phyloP scores from a whole-genome alignment of 2,888 invertebrate genomes.

The Carabus problematicus region DNA sequence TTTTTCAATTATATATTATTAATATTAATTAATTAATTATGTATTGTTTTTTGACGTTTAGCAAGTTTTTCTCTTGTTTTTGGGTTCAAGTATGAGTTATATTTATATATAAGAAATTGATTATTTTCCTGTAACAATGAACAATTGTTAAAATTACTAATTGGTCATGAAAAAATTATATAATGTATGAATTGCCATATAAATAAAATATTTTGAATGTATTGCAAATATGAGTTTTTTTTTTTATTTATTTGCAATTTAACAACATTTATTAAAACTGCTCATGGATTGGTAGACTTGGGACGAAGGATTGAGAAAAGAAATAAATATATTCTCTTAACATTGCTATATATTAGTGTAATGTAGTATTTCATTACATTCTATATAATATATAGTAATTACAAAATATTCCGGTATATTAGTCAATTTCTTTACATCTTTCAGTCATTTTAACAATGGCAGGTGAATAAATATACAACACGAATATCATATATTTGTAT shows the following conservation, averaged over 20 bases:
- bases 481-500: neutral
- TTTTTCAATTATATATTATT: constrained; percentile 17
- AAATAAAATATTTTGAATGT: constrained; percentile 26
- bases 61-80: neutral
- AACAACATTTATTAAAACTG: too few relatives aligned
- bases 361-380: constrained; percentile 24
- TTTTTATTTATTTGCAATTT: neutral
- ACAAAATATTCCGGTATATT: constrained; percentile 39
- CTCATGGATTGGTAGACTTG: too few relatives aligned
- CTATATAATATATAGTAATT: constrained; percentile 28
- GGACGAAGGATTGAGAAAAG: neutral
- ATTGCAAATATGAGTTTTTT: neutral
- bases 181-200: constrained; percentile 32
- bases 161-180: constrained; percentile 1
- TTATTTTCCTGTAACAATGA: too few relatives aligned
- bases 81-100: constrained; percentile 10
- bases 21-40: too few relatives aligned
- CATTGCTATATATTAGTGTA: constrained; percentile 20
- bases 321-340: constrained; percentile 17
- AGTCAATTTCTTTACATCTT: constrained; percentile 21
- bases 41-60: neutral
- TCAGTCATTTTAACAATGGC: constrained; percentile 33
- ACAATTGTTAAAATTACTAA: neutral
- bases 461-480: neutral
- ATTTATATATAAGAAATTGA: neutral